Percentiles rank a stretch among this genome's conserved stretches.
These are phyloP conservation scores for Cranoglanis bouderius DNA, from an alignment of 2,113 vertebrate species.

Conservation along the genomic window DNA sequence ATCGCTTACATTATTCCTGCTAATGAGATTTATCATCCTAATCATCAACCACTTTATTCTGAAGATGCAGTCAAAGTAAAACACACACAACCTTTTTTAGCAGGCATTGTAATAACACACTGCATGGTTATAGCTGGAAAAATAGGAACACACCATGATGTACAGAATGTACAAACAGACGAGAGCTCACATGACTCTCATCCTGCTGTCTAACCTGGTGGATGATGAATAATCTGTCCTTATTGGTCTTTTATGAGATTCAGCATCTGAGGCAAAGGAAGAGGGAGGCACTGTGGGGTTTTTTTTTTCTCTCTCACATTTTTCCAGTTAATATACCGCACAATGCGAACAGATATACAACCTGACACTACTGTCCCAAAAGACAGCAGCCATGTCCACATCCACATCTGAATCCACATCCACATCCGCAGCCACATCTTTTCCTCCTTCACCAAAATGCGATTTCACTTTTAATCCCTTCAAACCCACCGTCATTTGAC, in stretches of 20 bases:
- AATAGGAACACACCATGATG: conserved; percentile 2
- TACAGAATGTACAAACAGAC: conserved; percentile 29
- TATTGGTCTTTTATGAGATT: conserved; percentile 77
- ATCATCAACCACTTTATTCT: neutral
- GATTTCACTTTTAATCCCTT: neutral
- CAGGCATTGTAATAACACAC: neutral
- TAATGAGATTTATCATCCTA: neutral
- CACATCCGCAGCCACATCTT: neutral
- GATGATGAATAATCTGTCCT: conserved; percentile 73
- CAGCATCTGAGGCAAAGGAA: conserved; percentile 62
- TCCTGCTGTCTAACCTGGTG: conserved; percentile 69
- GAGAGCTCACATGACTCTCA: conserved; percentile 66
- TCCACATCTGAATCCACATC: neutral
- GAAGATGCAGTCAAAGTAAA: neutral
- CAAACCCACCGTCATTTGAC: neutral
- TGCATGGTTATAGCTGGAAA: neutral
- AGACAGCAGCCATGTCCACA: conserved; percentile 54
- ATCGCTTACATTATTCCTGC: neutral
- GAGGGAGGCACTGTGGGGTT: neutral
- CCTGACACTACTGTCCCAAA: conserved; percentile 37
- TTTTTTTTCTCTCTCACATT: conserved; percentile 60
- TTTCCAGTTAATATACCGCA: conserved; percentile 52
- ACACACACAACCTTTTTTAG: neutral
- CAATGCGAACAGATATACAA: conserved; percentile 29
- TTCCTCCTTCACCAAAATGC: conserved; percentile 6